Base-by-base conservation (phyloP, 2,888 invertebrate species). In the Argyra leucocephala region DNA sequence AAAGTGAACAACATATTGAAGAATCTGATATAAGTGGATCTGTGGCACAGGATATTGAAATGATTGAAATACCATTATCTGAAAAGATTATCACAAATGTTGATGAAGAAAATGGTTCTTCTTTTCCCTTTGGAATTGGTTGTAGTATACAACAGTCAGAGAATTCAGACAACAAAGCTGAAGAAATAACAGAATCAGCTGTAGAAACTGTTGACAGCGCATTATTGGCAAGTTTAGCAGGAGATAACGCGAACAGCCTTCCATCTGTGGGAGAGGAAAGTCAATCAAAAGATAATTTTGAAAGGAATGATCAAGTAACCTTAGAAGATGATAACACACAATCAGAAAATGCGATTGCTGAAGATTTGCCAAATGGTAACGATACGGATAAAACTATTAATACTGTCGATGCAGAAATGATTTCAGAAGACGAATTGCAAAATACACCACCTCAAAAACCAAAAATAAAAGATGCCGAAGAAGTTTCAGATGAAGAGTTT, bases 401-500 rank as follows among this genome's bases (percentile, higher is more conserved):
- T 67, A 89, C 89, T 71, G 88, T 89, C 63, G 91, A 91, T 75
- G 90, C 91, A 1, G 92, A 92, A 81, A 88, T 89, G 65, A 90
- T 92, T 59, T 91, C 91, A 0, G 91, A 91, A 77, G 91, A 92
- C 78, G 91, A 91, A 77, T 75, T 91, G 31, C 90, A 90, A 0
- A 82, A 82, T 36, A 86, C 89, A 1, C 84, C 86, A 72, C 86
- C 81, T 24, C 83, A 86, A 72, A 86, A 88, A 70, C 88, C 87
- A 9, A 89, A 89, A 80, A 86, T 90, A 57, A 88, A 89, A 68
- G 91, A 91, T 82, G 90, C 91, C 2, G 91, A 91, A 76, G 90
- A 89, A 79, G 89, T 89, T 0, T 89, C 89, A 3, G 88, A 89
- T 78, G 89, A 89, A 75, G 89, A 89, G 75, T 76, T 89, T 23